Base-by-base conservation (phyloP, 37 sponge, comb jelly and placozoan species). In the Oscarella lobularis region DNA sequence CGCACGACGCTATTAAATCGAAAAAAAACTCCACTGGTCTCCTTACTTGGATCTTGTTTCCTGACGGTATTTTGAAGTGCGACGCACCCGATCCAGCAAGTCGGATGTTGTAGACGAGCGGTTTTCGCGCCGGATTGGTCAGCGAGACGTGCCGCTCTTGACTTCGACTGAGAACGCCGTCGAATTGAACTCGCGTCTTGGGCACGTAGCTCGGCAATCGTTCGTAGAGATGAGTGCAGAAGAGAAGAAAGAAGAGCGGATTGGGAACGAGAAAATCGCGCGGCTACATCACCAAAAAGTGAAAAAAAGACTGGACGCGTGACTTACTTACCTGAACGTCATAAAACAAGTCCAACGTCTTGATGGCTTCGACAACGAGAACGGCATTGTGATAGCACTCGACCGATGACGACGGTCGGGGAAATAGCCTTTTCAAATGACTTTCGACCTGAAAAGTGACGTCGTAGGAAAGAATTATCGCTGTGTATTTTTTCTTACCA, bases 311-410 rank as follows among this genome's bases (percentile, higher is more conserved):
- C 5, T 69, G 5, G 74, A 3, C 38, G 38, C 37, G 30, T 73
- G 74, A 39, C 5, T 69, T 5, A n/a, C 69, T 31, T 79, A 84
- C 84, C 74, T 88, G 89, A 67, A 89, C 75, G 73, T 92, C 93
- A 76, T 92, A 92, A 68, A 86, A 81, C 3, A 92, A 30, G 29
- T 86, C 93, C 41, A 88, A 39, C 27, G 73, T 29, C 37, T 40
- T 40, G 27, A 92, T 55, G 35, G 93, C 87, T 38, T 81, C 38
- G 5, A 92, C 34, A 30, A 92, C 39, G 2, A 84, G 39, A 33
- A 88, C 38, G 2, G 84, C 87, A 88, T 92, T 92, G 78, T 92
- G 93, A 48, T 83, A 72, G 73, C 83, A 88, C 80, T 92, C 84
- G 76, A 86, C 89, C 2, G 87, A 79, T 30, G 73, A 78, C 38